Evolutionary conservation across 2,797 vertebrate genomes (phyloP), one percentile per base, ranked within the genome.

Genomic region (Loriculus beryllinus): DNA sequence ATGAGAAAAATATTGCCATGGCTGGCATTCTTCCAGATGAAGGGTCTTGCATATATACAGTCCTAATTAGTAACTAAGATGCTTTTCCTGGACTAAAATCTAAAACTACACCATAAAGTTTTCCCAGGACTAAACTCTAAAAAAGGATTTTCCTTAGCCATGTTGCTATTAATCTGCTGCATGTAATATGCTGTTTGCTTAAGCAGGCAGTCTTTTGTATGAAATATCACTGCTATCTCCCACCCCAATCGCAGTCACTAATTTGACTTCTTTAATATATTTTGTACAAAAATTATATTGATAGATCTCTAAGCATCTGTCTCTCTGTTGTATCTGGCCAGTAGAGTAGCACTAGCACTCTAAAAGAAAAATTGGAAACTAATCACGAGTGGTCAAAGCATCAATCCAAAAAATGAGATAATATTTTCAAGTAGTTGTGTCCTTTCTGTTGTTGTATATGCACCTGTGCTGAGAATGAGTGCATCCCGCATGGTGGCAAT

Each of bases 401-500:
- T 62, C n/a, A 45, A 2, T 57, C 21, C 23, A 72, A 43, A 14
- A 51, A 64, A 29, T 9, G 18, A 49, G 12, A 9, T 54, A 18
- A 49, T 33, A 2, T 71, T 77, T 72, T 42, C 4, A 6, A 56
- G 3, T 18, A 72, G 9, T n/a, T 12, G 0, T 10, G n/a, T 74
- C 39, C 37, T 45, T 89, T 39, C 10, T 77, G 26, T 47, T 69
- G n/a, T 57, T 25, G 51, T 21, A 12, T 9, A 6, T 49, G 70
- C 29, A 37, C 13, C 43, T 35, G 0, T 25, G 28, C 23, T 59
- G 43, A 54, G 39, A 54, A 33, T 12, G 45, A 15, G 31, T 9
- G 39, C 28, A 40, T 62, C n/a, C 35, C 1, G 0, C 13, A 20
- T 22, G 0, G 1, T 49, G 52, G 29, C 5, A n/a, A 37, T 16